These are phyloP conservation scores for Aphodius granarius DNA, from an alignment of 2,888 invertebrate genomes.

Conservation along the genomic window DNA sequence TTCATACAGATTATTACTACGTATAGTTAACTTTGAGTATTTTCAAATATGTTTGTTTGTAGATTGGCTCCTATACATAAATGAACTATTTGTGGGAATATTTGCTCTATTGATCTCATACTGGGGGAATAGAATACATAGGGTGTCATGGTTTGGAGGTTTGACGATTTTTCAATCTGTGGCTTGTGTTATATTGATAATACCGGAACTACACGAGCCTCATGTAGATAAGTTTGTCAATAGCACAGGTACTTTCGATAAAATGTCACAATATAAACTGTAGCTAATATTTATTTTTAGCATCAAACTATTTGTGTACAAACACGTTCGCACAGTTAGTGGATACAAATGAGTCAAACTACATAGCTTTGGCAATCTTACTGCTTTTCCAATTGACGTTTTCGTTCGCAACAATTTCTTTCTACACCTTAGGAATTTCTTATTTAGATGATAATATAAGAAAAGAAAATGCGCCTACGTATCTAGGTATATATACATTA, in stretches of 20 bases:
- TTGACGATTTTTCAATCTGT: constrained; percentile 58
- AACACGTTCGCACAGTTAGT: not conserved
- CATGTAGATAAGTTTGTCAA: constrained; percentile 34
- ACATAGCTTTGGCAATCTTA: constrained; percentile 47
- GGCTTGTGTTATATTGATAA: constrained; percentile 56
- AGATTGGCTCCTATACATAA: constrained; percentile 63
- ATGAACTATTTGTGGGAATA: constrained; percentile 59
- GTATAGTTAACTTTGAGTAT: not conserved
- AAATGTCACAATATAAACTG: not conserved
- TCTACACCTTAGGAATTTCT: constrained; percentile 60
- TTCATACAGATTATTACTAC: not conserved
- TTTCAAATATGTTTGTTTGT: constrained; percentile 41
- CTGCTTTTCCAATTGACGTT: constrained; percentile 55
- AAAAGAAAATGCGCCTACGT: constrained; percentile 55
- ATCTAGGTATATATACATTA: constrained; percentile 46
- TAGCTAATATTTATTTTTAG: constrained; percentile 2
- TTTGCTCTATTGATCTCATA: constrained; percentile 59
- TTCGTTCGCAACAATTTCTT: constrained; percentile 56
- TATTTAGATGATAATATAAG: constrained; percentile 65
- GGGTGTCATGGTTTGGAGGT: constrained; percentile 62
- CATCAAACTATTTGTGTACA: constrained; percentile 11
- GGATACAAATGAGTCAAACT: constrained; percentile 18
- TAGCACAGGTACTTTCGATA: constrained; percentile 35
- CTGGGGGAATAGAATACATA: constrained; percentile 62
- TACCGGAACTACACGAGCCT: constrained; percentile 59